Evolutionary conservation across 2,888 invertebrate genomes (phyloP).

Genomic region (Phortica okadai): DNA sequence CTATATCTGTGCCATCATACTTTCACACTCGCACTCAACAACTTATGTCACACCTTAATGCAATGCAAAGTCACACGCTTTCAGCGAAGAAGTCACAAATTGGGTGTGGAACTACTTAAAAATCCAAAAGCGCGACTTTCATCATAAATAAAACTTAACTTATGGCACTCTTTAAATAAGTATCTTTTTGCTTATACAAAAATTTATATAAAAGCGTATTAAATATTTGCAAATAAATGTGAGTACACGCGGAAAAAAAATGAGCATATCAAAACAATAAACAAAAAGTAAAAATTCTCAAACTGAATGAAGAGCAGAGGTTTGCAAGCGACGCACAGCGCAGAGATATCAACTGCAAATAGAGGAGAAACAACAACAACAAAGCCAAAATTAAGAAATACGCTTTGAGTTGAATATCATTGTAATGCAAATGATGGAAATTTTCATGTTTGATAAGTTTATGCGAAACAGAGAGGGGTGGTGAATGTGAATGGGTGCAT

Average conservation of each 20-base stretch:
- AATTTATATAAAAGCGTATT: not conserved
- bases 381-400: slow-evolving; percentile 38
- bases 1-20: too few species aligned
- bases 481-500: not conserved
- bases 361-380: not conserved
- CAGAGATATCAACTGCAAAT: not conserved
- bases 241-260: not conserved
- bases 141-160: slow-evolving; percentile 1
- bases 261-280: not conserved
- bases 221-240: not conserved
- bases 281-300: not conserved
- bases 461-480: not conserved
- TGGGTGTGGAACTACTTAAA: slow-evolving; percentile 23
- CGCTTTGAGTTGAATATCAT: slow-evolving; percentile 65
- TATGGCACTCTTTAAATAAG: not conserved
- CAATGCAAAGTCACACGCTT: too few species aligned
- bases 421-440: slow-evolving; percentile 70
- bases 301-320: not conserved
- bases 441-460: not conserved
- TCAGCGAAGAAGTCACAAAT: not conserved
- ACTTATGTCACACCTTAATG: too few species aligned
- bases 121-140: slow-evolving; percentile 25
- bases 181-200: not conserved
- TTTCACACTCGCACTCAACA: too few species aligned
- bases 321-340: not conserved